Percentiles rank a stretch among this genome's conserved stretches.
Evolutionary conservation across 2,888 invertebrate species (phyloP).

Genomic region (Steromphala cineraria): DNA sequence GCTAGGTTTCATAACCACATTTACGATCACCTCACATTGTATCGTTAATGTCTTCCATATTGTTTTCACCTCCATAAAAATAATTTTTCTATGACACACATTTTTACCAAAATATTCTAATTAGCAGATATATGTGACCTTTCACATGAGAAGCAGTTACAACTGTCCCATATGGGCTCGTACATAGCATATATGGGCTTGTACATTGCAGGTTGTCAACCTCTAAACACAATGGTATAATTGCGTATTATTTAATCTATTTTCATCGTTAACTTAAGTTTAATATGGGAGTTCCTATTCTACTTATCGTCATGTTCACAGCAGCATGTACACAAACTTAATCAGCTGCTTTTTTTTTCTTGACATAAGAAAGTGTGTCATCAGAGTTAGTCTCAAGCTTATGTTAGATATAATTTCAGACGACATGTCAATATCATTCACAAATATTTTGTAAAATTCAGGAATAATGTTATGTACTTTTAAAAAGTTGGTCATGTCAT

Average conservation of each 20-base stretch:
- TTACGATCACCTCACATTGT: too few relatives aligned
- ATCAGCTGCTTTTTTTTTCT: neutral
- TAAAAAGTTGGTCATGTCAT: too few relatives aligned
- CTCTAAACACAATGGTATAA: neutral
- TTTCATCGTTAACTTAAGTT: neutral
- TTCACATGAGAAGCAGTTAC: too few relatives aligned
- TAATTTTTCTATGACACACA: too few relatives aligned
- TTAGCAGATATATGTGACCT: too few relatives aligned
- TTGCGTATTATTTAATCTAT: neutral
- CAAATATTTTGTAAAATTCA: neutral
- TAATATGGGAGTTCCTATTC: slow-evolving; percentile 2
- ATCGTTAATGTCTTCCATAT: too few relatives aligned
- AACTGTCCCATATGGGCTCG: too few relatives aligned
- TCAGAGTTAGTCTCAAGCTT: neutral
- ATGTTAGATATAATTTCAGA: neutral
- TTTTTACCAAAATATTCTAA: too few relatives aligned
- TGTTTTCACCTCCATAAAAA: too few relatives aligned
- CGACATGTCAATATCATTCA: neutral
- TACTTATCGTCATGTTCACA: neutral
- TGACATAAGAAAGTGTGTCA: neutral
- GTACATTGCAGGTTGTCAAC: neutral
- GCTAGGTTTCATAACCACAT: too few relatives aligned
- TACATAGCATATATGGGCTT: too few relatives aligned
- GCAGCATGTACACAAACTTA: neutral
- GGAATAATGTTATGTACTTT: too few relatives aligned